Base-by-base conservation (phyloP, 2,113 vertebrate species). In the Tretioscincus oriximinensis region DNA sequence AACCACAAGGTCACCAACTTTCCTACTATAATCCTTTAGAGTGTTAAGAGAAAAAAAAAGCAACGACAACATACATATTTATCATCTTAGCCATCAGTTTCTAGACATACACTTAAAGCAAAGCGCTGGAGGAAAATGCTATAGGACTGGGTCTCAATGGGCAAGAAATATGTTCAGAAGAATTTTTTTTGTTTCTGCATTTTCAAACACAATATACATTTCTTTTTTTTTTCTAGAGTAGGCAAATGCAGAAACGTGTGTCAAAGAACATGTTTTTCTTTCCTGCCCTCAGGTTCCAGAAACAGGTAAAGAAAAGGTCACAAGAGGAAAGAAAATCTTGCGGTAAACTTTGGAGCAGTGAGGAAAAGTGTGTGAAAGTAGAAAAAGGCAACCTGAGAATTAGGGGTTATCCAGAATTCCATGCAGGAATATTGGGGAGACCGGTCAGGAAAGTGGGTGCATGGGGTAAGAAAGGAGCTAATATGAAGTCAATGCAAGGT, bases 21-120 rank as follows among this genome's bases (percentile, higher is more conserved):
- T 63, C 89, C 16, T 5, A 31, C 24, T 29, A 75, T n/a, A 73
- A 26, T 88, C 77, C 84, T 91, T 88, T 73, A 87, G 81, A 66
- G 61, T 79, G 29, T 9, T 81, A 63, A 65, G 47, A 54, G 26
- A 81, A 35, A 10, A 21, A 18, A 82, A 72, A 78, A 83, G 69
- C 77, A 86, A 71, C 49, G 74, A 75, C 24, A 86, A 35, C 41
- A 58, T 89, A 80, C 1, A 76, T 65, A 61, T 77, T 79, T 22
- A 84, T 51, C 73, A 75, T 31, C 76, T 5, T 85, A 73, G 31
- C 54, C 60, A 26, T n/a, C 78, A 76, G 76, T 69, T 73, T 84
- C 71, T 1, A 76, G 11, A 31, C 24, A 79, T 14, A 71, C 45
- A 87, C 54, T n/a, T 81, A 77, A 81, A 71, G 73, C 68, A 54